These are phyloP conservation scores for Vombatus ursinus DNA, from an alignment of 2,113 vertebrate genomes.

Conservation along the genomic window DNA sequence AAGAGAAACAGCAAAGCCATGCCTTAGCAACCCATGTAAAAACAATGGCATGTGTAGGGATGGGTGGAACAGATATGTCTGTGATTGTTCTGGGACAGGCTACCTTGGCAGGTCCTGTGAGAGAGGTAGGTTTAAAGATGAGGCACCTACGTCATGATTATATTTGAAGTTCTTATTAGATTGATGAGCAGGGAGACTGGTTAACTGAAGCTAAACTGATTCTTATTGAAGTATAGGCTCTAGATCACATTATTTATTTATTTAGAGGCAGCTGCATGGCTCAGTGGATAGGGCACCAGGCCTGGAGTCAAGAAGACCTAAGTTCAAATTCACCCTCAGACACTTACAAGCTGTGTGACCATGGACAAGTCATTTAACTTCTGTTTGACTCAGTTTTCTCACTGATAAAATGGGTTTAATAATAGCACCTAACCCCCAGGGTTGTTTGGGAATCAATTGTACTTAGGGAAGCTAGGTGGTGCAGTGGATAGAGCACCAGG, in stretches of 20 bases:
- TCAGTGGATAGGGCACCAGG: background rate
- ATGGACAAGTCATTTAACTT: background rate
- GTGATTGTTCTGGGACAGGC: conserved; percentile 97
- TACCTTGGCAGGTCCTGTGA: conserved; percentile 96
- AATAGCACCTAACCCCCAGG: too few relatives aligned
- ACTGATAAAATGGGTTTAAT: too few relatives aligned
- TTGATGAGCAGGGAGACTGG: background rate
- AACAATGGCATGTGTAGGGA: conserved; percentile 97
- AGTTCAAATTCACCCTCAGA: background rate
- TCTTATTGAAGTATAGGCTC: background rate
- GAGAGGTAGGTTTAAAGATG: conserved; percentile 88
- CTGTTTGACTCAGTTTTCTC: background rate
- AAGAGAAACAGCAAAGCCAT: conserved; percentile 95
- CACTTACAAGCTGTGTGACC: background rate
- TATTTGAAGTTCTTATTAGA: background rate
- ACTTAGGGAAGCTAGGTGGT: background rate
- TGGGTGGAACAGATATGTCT: conserved; percentile 98
- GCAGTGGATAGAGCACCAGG: background rate
- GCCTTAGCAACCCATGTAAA: conserved; percentile 97
- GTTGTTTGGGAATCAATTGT: too few relatives aligned
- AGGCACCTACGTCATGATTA: background rate
- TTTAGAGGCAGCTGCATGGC: background rate
- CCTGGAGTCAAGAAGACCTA: background rate
- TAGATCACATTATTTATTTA: background rate
- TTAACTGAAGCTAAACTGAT: background rate